phyloP scores from a whole-genome alignment of 2,888 invertebrate species.

The Heliconius ethilla region DNA sequence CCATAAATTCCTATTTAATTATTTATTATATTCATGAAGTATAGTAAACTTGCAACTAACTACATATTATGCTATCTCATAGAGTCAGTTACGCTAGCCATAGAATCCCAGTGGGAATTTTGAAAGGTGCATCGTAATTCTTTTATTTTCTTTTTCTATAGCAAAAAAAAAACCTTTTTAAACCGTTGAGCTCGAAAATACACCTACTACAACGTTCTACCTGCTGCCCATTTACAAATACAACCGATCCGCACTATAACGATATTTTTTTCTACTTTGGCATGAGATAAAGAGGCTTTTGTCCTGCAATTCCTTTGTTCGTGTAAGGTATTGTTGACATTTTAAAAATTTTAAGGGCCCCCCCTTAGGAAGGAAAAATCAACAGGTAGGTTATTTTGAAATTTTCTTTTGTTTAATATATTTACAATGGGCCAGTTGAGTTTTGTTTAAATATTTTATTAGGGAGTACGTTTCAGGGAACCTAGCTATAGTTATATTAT shows the following conservation, averaged over 20 bases:
- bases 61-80: slow-evolving; percentile 15
- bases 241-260: slow-evolving; percentile 66
- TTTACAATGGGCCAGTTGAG: neutral
- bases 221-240: slow-evolving; percentile 78
- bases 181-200: slow-evolving; percentile 69
- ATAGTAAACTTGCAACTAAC: slow-evolving; percentile 8
- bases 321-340: slow-evolving; percentile 45
- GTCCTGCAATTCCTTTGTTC: slow-evolving; percentile 65
- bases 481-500: neutral
- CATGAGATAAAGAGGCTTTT: slow-evolving; percentile 67
- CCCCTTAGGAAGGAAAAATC: slow-evolving; percentile 43
- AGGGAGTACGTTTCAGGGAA: neutral
- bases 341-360: slow-evolving; percentile 37
- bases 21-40: neutral
- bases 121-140: slow-evolving; percentile 67
- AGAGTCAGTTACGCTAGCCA: slow-evolving; percentile 21
- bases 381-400: slow-evolving; percentile 38
- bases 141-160: slow-evolving; percentile 53
- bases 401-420: slow-evolving; percentile 25
- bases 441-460: neutral
- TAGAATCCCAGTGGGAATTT: slow-evolving; percentile 66
- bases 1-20: neutral
- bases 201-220: slow-evolving; percentile 73
- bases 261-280: slow-evolving; percentile 58
- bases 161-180: slow-evolving; percentile 59